These are phyloP conservation scores for Chelonus formosanus DNA, from an alignment of 2,888 invertebrate genomes.

Conservation along the genomic window DNA sequence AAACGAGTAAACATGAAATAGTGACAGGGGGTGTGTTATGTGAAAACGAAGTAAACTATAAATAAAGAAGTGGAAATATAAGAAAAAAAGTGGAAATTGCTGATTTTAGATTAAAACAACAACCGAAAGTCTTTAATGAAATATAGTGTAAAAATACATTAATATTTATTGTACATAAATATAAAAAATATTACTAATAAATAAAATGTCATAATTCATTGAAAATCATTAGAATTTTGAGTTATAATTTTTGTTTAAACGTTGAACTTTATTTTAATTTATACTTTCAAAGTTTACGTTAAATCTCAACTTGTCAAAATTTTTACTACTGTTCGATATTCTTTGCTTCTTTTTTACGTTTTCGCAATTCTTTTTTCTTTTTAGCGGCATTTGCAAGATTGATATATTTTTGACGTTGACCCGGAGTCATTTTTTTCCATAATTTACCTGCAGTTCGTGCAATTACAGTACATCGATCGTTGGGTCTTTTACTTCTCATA, in stretches of 20 bases:
- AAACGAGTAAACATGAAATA: constrained; percentile 9
- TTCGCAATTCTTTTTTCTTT: constrained; percentile 45
- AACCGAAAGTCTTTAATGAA: constrained; percentile 33
- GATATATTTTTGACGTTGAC: constrained; percentile 56
- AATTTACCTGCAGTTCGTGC: constrained; percentile 56
- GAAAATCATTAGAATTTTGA: background rate
- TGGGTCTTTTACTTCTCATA: constrained; percentile 52
- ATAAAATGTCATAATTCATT: constrained; percentile 57
- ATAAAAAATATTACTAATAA: constrained; percentile 60
- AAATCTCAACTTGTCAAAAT: too few species aligned
- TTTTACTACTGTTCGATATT: background rate
- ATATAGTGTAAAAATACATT: constrained; percentile 60
- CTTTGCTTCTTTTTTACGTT: constrained; percentile 31
- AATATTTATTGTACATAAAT: constrained; percentile 64
- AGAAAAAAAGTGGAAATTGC: constrained; percentile 1
- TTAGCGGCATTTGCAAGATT: constrained; percentile 57
- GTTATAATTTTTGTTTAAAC: too few species aligned
- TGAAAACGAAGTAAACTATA: constrained; percentile 2
- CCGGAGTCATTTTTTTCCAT: constrained; percentile 53
- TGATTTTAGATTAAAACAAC: constrained; percentile 21
- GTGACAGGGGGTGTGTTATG: background rate
- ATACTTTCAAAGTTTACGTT: too few species aligned
- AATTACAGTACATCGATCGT: constrained; percentile 50
- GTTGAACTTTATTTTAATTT: background rate
- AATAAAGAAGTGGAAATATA: constrained; percentile 26